phyloP scores from a whole-genome alignment of 2,797 vertebrate species.

The Eupleurogrammus muticus region DNA sequence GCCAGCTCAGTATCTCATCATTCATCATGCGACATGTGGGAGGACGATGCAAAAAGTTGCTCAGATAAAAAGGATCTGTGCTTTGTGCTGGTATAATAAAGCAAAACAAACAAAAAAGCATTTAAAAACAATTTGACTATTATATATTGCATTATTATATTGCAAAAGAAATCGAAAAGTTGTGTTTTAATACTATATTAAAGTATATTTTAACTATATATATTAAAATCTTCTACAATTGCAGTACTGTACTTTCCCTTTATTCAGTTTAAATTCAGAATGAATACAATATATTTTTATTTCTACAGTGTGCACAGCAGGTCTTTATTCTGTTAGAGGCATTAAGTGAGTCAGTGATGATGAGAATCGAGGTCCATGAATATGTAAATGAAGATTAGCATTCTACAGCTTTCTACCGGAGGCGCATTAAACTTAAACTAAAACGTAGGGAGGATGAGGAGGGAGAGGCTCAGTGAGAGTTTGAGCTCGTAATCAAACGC shows the following conservation, averaged over 20 bases:
- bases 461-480: not conserved
- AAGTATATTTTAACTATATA: not conserved
- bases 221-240: not conserved
- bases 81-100: not conserved
- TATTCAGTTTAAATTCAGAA: no score
- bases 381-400: constrained; percentile 11
- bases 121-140: constrained; percentile 4
- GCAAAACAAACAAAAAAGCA: not conserved
- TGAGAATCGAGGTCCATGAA: constrained; percentile 14
- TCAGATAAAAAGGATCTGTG: constrained; percentile 27
- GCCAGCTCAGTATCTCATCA: constrained; percentile 11
- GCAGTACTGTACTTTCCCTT: not conserved
- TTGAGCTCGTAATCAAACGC: constrained; percentile 31
- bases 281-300: no score
- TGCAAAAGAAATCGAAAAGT: not conserved
- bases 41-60: constrained; percentile 22
- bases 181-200: not conserved
- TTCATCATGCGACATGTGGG: constrained; percentile 33
- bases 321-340: constrained; percentile 2
- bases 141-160: not conserved
- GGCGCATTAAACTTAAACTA: constrained; percentile 11
- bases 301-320: not conserved
- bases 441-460: not conserved
- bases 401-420: not conserved
- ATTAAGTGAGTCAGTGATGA: not conserved